Evolutionary conservation across 2,113 vertebrate species (phyloP).

Genomic region (Phylloscopus trochiloides): DNA sequence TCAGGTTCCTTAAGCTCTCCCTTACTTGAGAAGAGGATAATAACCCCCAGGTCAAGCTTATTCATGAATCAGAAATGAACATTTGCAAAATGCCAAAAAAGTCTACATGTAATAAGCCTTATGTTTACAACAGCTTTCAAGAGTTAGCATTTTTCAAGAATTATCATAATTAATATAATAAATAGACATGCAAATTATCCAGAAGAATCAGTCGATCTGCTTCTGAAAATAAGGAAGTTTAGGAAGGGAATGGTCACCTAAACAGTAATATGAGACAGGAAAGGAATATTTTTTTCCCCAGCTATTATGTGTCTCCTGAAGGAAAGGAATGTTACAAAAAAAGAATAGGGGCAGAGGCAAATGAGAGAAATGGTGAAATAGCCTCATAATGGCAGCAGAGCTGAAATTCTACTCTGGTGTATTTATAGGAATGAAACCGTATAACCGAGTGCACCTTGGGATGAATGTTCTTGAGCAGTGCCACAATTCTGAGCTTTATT

Average conservation of each 20-base stretch:
- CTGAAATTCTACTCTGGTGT: neutral
- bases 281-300: neutral
- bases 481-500: neutral
- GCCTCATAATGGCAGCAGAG: neutral
- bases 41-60: constrained; percentile 30
- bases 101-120: constrained; percentile 19
- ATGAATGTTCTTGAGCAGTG: neutral
- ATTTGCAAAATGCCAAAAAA: constrained; percentile 29
- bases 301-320: neutral
- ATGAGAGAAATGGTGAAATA: neutral
- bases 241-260: neutral
- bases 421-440: neutral
- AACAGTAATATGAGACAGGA: neutral
- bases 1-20: neutral
- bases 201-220: neutral
- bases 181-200: neutral
- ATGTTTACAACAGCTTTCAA: constrained; percentile 52
- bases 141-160: constrained; percentile 32
- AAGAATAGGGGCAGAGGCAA: neutral
- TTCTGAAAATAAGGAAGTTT: neutral
- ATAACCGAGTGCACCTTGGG: neutral
- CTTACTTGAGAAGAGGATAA: neutral
- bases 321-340: constrained; percentile 11
- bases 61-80: constrained; percentile 39
- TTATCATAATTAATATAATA: constrained; percentile 43